phyloP scores from a whole-genome alignment of 1,140 invertebrate genomes.

The Macrocentrus cingulum region DNA sequence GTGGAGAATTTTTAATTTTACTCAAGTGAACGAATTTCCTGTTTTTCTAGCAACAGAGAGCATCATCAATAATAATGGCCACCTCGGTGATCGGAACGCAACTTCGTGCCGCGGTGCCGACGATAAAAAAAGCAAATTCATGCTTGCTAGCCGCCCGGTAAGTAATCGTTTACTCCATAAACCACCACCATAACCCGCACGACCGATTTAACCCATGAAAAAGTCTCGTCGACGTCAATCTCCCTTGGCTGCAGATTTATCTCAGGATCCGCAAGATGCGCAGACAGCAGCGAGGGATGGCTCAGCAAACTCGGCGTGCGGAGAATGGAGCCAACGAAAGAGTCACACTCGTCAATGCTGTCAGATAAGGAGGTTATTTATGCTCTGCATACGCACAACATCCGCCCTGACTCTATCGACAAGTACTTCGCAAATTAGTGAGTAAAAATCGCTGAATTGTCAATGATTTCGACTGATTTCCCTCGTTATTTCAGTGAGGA shows the following conservation, averaged over 20 bases:
- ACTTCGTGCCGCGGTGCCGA: constrained; percentile 27
- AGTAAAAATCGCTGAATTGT: constrained; percentile 56
- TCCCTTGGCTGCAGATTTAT: constrained; percentile 36
- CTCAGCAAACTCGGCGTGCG: constrained; percentile 85
- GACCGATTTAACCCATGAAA: neutral
- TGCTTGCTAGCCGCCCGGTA: constrained; percentile 37
- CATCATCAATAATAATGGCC: neutral
- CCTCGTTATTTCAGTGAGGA: constrained; percentile 69
- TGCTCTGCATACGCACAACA: constrained; percentile 91
- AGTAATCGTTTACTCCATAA: constrained; percentile 5
- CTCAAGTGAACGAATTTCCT: neutral
- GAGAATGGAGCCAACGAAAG: constrained; percentile 91
- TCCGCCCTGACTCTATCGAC: constrained; percentile 82
- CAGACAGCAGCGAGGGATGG: constrained; percentile 74
- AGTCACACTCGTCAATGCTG: constrained; percentile 92
- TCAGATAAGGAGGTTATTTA: constrained; percentile 94
- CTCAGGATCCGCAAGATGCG: constrained; percentile 53
- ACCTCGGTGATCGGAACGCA: constrained; percentile 3
- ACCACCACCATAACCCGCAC: neutral
- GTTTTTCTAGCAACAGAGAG: neutral
- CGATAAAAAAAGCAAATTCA: constrained; percentile 39
- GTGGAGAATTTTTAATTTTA: neutral
- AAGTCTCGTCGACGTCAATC: neutral
- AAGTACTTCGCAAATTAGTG: constrained; percentile 90
- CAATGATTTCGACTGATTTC: neutral